Percentiles rank a stretch among this genome's conserved stretches.
phyloP scores from a whole-genome alignment of 2,888 invertebrate species.

The Ichneumoninae sp. region DNA sequence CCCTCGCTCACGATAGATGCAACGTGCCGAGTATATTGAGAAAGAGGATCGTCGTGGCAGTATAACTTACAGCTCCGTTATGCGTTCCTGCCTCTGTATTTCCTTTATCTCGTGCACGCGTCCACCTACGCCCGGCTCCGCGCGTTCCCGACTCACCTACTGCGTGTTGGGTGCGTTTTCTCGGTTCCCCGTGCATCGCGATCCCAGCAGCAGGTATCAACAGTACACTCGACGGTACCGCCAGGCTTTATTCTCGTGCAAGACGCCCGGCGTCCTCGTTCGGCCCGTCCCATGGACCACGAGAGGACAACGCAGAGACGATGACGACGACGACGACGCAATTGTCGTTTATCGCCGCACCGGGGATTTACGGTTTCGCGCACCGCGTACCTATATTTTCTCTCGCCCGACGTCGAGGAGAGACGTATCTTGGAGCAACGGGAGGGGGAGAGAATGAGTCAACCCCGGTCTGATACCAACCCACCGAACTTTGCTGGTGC shows the following conservation, averaged over 20 bases:
- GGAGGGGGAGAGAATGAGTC: slow-evolving; percentile 27
- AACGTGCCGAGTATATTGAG: slow-evolving; percentile 37
- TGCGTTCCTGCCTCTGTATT: slow-evolving; percentile 61
- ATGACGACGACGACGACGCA: slow-evolving; percentile 69
- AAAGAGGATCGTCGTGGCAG: slow-evolving; percentile 59
- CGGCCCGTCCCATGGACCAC: slow-evolving; percentile 15
- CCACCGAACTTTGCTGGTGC: slow-evolving; percentile 67
- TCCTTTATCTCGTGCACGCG: slow-evolving; percentile 60
- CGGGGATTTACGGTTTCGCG: slow-evolving; percentile 80
- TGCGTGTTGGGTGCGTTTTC: slow-evolving; percentile 52
- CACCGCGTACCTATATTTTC: slow-evolving; percentile 63
- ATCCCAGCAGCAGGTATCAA: slow-evolving; percentile 21
- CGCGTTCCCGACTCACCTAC: slow-evolving; percentile 26
- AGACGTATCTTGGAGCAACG: slow-evolving; percentile 1
- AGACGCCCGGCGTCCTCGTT: slow-evolving; percentile 30
- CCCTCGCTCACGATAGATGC: slow-evolving; percentile 4
- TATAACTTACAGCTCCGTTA: slow-evolving; percentile 63
- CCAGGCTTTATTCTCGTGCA: slow-evolving; percentile 49
- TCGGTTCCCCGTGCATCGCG: slow-evolving; percentile 32
- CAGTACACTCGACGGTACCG: slow-evolving; percentile 14
- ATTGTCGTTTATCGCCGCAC: slow-evolving; percentile 83
- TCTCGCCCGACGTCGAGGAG: slow-evolving; percentile 25
- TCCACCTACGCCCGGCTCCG: slow-evolving; percentile 60
- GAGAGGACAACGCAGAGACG: slow-evolving; percentile 13
- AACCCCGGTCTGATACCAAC: slow-evolving; percentile 64